A percentile compares a stretch with the other conserved stretches of the same genome.
These are phyloP conservation scores for Bradypodion ventrale DNA, from an alignment of 2,797 vertebrate species.

Conservation along the genomic window DNA sequence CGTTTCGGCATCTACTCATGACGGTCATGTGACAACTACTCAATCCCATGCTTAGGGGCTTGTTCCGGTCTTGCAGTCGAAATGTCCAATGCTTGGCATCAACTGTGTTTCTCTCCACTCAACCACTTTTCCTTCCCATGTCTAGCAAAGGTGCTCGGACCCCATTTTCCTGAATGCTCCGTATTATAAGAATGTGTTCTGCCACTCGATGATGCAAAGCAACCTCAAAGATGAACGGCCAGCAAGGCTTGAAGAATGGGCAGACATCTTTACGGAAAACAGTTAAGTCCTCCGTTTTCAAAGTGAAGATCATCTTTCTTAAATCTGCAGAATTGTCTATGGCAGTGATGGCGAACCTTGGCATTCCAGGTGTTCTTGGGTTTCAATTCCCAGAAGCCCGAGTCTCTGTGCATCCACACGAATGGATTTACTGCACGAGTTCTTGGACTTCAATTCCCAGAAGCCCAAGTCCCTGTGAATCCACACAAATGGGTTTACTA, in stretches of 20 bases:
- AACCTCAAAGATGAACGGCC: constrained; percentile 75
- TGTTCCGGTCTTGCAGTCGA: background rate
- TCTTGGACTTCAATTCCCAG: no score
- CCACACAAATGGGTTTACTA: no score
- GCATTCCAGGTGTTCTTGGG: no score
- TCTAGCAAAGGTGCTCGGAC: constrained; percentile 81
- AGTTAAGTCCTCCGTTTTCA: constrained; percentile 81
- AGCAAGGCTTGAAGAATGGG: constrained; percentile 63
- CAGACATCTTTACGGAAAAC: constrained; percentile 89
- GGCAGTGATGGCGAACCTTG: no score
- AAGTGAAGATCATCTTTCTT: background rate
- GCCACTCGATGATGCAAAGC: constrained; percentile 88
- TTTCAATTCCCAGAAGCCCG: no score
- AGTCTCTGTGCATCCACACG: no score
- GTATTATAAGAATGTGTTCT: constrained; percentile 82
- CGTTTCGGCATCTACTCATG: no score
- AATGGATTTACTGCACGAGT: no score
- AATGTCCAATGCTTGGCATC: no score
- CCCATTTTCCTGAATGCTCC: constrained; percentile 73
- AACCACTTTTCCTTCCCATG: background rate
- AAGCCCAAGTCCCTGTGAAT: no score
- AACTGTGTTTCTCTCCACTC: no score
- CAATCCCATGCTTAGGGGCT: background rate
- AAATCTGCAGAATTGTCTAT: background rate
- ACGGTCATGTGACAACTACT: no score